Conservation (phyloP, 2,888 invertebrate genomes). For the Scaptomyza tumidula region DNA sequence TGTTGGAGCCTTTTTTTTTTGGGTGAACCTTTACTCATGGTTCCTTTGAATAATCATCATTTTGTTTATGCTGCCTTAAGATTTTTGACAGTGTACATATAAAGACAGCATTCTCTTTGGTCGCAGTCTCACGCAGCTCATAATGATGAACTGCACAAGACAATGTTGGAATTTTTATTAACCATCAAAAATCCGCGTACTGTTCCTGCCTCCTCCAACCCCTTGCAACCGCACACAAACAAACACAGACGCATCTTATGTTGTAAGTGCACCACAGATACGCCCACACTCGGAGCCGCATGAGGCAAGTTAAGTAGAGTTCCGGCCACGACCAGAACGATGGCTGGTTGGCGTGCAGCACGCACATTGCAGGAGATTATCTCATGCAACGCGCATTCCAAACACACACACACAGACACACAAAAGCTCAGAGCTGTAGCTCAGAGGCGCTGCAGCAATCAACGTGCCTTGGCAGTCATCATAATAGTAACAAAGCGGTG, state of each 20-base stretch:
- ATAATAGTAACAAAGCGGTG: slow-evolving; percentile 75
- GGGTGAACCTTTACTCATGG: no score
- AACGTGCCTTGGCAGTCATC: slow-evolving; percentile 74
- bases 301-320: slow-evolving; percentile 44
- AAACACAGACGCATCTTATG: neutral
- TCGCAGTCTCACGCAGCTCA: slow-evolving; percentile 35
- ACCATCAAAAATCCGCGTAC: slow-evolving; percentile 76
- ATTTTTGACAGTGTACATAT: slow-evolving; percentile 42
- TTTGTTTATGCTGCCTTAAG: neutral
- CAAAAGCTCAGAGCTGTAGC: slow-evolving; percentile 23
- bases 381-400: slow-evolving; percentile 73
- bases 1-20: no score
- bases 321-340: slow-evolving; percentile 35
- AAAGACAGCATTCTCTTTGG: slow-evolving; percentile 38
- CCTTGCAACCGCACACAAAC: neutral
- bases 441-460: slow-evolving; percentile 68
- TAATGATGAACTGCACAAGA: slow-evolving; percentile 78
- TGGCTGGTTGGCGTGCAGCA: slow-evolving; percentile 71
- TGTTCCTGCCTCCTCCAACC: slow-evolving; percentile 8
- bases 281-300: slow-evolving; percentile 18
- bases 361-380: slow-evolving; percentile 76
- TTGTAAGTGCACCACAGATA: slow-evolving; percentile 20
- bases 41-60: no score
- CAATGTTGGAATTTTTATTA: slow-evolving; percentile 83
- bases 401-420: slow-evolving; percentile 32